Evolutionary conservation across 37 sponge, comb jelly and placozoan genomes (phyloP).

Genomic region (Mnemiopsis leidyi): DNA sequence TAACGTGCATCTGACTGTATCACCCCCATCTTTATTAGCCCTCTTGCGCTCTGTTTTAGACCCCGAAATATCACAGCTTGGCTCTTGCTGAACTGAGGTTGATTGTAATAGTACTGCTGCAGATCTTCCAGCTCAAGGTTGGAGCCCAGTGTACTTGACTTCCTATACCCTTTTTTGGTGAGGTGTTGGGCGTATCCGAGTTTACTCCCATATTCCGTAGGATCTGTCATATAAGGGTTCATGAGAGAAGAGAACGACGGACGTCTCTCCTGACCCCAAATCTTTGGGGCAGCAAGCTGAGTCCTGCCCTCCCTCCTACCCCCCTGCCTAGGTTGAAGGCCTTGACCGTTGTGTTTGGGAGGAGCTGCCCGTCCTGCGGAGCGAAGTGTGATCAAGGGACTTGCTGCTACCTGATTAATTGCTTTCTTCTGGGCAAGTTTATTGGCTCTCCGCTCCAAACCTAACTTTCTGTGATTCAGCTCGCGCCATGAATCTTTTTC

Average conservation of each 20-base stretch:
- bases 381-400: not conserved
- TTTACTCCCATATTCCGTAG: not conserved
- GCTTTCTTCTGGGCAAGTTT: not conserved
- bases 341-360: not conserved
- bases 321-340: not conserved
- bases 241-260: not conserved
- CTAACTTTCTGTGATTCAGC: not conserved
- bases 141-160: not conserved
- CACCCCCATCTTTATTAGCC: constrained; percentile 9
- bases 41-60: not conserved
- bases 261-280: not conserved
- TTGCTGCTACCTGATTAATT: not conserved
- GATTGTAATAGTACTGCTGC: not conserved
- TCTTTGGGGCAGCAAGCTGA: not conserved
- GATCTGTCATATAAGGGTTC: not conserved
- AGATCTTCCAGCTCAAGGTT: not conserved
- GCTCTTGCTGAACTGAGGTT: not conserved
- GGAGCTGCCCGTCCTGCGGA: not conserved
- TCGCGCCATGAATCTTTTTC: constrained; percentile 11
- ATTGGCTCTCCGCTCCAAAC: not conserved
- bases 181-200: constrained; percentile 20
- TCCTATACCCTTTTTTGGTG: not conserved
- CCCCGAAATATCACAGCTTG: not conserved
- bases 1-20: not conserved
- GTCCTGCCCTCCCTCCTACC: not conserved